A percentile compares a stretch with the other conserved stretches of the same genome.
Conservation (phyloP, 2,888 invertebrate genomes). For the Synanthedon andrenaeformis region DNA sequence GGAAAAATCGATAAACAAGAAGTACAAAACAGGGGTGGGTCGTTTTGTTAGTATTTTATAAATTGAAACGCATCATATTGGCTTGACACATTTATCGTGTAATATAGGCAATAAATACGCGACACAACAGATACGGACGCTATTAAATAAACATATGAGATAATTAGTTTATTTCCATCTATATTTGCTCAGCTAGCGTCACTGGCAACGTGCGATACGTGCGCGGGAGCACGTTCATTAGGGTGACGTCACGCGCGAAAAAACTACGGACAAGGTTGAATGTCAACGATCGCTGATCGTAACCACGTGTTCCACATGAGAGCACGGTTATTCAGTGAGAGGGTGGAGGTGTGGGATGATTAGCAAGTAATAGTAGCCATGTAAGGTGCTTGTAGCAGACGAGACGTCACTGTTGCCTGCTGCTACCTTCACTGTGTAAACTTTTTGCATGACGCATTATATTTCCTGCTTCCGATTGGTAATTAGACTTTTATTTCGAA, state of each 20-base stretch:
- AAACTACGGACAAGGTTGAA: constrained; percentile 57
- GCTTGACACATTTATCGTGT: no score
- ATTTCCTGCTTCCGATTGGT: no score
- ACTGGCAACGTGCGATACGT: constrained; percentile 41
- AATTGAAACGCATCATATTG: no score
- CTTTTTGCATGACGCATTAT: no score
- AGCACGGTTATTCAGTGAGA: neutral
- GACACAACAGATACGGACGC: neutral
- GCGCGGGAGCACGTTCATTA: constrained; percentile 41
- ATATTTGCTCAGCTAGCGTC: constrained; percentile 20
- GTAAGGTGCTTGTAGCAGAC: neutral
- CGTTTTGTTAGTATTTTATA: no score
- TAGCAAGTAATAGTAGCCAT: neutral
- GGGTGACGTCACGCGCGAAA: constrained; percentile 34
- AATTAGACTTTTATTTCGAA: no score
- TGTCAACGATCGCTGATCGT: constrained; percentile 29
- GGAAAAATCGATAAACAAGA: no score
- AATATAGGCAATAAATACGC: neutral
- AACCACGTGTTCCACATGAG: neutral
- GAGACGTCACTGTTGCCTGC: no score
- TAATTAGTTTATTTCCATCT: neutral
- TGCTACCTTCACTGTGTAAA: no score
- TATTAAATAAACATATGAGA: neutral
- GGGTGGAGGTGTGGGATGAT: neutral
- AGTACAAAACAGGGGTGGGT: no score